Evolutionary conservation across 2,888 invertebrate genomes (phyloP).

Genomic region (Mermis nigrescens): DNA sequence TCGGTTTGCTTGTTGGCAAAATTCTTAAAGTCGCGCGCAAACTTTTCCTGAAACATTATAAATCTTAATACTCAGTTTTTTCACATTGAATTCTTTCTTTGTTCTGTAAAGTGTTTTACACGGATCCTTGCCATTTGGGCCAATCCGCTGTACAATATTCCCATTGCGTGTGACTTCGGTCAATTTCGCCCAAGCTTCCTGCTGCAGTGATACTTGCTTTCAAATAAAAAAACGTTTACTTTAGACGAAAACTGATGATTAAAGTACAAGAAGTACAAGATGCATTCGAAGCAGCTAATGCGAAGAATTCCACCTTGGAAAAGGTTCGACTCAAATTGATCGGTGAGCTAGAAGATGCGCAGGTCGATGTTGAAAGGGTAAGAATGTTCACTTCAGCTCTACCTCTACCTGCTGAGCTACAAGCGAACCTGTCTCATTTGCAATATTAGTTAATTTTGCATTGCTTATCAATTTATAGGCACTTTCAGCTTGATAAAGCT

Average conservation of each 20-base stretch:
- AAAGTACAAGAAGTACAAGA: constrained; percentile 90
- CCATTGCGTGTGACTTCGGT: too few species aligned
- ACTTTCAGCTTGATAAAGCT: neutral
- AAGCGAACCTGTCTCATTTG: neutral
- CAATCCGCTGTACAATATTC: too few species aligned
- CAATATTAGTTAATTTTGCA: neutral
- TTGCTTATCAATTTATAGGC: neutral
- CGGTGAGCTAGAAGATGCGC: constrained; percentile 86
- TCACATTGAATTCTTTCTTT: too few species aligned
- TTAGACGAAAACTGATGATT: constrained; percentile 48
- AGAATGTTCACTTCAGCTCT: constrained; percentile 32
- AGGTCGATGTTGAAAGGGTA: constrained; percentile 74
- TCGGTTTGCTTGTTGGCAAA: too few species aligned
- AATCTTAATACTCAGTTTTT: too few species aligned
- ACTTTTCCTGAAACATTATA: too few species aligned
- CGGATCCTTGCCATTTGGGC: too few species aligned
- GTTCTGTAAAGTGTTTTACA: too few species aligned
- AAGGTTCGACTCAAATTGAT: constrained; percentile 90
- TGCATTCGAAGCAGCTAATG: constrained; percentile 87
- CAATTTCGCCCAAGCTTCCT: too few species aligned
- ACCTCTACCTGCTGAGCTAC: neutral
- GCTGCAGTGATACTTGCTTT: too few species aligned
- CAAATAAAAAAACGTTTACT: neutral
- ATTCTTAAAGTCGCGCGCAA: too few species aligned
- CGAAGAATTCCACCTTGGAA: constrained; percentile 85